Evolutionary conservation across 2,113 vertebrate genomes (phyloP).

Genomic region (Polyodon spathula): DNA sequence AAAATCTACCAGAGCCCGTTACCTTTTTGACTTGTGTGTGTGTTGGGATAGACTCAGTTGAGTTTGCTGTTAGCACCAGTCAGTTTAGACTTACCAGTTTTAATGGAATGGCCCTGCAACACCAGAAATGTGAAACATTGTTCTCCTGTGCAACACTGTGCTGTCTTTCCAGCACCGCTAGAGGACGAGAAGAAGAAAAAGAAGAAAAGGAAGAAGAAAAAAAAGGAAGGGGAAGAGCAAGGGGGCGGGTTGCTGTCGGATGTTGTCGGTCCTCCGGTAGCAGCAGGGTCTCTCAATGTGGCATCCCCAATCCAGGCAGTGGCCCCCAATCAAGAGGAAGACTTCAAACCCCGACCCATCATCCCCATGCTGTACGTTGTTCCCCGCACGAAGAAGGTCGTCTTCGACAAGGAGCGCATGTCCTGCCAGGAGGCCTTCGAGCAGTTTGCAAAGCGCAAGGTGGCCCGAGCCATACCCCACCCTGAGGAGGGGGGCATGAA

Average conservation of each 20-base stretch:
- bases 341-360: constrained; percentile 44
- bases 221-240: constrained; percentile 14
- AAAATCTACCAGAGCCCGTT: no score
- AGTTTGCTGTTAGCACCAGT: no score
- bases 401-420: constrained; percentile 42
- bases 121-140: no score
- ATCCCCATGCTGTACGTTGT: constrained; percentile 65
- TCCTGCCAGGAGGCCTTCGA: constrained; percentile 72
- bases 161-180: background rate
- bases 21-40: no score
- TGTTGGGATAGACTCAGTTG: no score
- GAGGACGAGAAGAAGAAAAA: constrained; percentile 18
- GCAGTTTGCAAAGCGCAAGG: constrained; percentile 51
- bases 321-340: background rate
- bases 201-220: constrained; percentile 41
- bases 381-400: constrained; percentile 40
- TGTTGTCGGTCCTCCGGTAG: background rate
- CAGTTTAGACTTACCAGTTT: no score
- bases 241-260: background rate
- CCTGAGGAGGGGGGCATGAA: constrained; percentile 28
- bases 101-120: no score
- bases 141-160: no score
- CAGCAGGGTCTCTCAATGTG: constrained; percentile 22
- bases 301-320: constrained; percentile 28
- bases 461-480: background rate